These are phyloP conservation scores for Herpetotheres cachinnans DNA, from an alignment of 2,113 vertebrate genomes.

Conservation along the genomic window DNA sequence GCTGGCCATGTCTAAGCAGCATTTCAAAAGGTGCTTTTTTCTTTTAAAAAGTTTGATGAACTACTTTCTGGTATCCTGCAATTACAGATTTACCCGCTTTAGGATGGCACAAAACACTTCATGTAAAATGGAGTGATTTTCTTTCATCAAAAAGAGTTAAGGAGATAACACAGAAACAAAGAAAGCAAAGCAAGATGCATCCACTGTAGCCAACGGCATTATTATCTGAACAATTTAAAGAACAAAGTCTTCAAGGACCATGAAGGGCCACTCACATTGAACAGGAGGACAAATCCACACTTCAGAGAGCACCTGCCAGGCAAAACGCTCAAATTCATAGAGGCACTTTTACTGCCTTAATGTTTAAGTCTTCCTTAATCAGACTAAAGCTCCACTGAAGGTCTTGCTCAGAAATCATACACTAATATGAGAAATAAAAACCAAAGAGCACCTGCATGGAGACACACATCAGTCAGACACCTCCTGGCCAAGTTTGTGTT, in stretches of 20 bases:
- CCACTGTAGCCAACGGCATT: fast-evolving
- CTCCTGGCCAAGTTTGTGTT: fast-evolving
- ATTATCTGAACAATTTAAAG: fast-evolving
- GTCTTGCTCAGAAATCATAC: background rate
- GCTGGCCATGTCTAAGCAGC: fast-evolving
- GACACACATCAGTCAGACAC: fast-evolving
- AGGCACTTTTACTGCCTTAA: background rate
- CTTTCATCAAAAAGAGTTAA: fast-evolving
- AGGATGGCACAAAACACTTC: background rate
- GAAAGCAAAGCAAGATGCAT: background rate
- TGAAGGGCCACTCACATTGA: fast-evolving
- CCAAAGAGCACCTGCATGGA: background rate
- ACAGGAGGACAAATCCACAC: background rate
- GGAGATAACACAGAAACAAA: fast-evolving
- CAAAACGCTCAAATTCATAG: fast-evolving
- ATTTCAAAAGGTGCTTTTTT: too few species aligned
- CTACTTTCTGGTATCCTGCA: fast-evolving
- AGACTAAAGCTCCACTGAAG: background rate
- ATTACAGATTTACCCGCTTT: fast-evolving
- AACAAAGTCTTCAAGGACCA: background rate
- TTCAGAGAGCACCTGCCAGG: background rate
- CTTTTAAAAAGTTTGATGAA: background rate
- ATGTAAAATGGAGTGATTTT: fast-evolving
- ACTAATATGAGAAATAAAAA: fast-evolving
- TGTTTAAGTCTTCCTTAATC: fast-evolving